Evolutionary conservation across 2,113 vertebrate species (phyloP).

Genomic region (Pseudopodoces humilis): DNA sequence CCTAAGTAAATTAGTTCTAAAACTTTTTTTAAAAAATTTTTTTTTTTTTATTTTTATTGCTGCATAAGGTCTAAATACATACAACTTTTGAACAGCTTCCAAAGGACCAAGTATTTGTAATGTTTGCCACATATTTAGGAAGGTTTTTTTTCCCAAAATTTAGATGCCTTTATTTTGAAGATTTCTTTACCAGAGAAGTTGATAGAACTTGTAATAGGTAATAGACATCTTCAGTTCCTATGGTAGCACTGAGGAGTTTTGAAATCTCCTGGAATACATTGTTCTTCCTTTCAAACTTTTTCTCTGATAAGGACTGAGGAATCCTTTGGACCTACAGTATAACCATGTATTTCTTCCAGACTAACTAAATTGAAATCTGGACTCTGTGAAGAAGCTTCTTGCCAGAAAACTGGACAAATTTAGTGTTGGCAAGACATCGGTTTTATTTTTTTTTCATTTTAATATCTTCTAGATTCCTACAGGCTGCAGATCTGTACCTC

Average conservation of each 20-base stretch:
- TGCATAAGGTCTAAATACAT: background rate
- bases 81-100: background rate
- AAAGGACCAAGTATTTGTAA: background rate
- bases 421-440: background rate
- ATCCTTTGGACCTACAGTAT: background rate
- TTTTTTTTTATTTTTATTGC: background rate
- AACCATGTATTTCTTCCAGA: background rate
- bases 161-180: background rate
- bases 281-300: background rate
- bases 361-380: background rate
- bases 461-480: background rate
- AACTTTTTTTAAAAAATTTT: background rate
- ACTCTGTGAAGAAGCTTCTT: background rate
- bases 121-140: background rate
- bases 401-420: background rate
- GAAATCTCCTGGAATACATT: background rate
- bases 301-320: background rate
- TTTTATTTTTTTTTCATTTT: background rate
- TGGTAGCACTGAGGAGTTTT: background rate
- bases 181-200: background rate
- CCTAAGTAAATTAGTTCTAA: background rate
- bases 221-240: background rate
- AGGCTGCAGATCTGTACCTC: background rate
- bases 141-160: background rate
- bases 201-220: background rate